Percentiles rank a stretch among this genome's conserved stretches.
Evolutionary conservation across 2,113 vertebrate species (phyloP).

Genomic region (Osmerus mordax): DNA sequence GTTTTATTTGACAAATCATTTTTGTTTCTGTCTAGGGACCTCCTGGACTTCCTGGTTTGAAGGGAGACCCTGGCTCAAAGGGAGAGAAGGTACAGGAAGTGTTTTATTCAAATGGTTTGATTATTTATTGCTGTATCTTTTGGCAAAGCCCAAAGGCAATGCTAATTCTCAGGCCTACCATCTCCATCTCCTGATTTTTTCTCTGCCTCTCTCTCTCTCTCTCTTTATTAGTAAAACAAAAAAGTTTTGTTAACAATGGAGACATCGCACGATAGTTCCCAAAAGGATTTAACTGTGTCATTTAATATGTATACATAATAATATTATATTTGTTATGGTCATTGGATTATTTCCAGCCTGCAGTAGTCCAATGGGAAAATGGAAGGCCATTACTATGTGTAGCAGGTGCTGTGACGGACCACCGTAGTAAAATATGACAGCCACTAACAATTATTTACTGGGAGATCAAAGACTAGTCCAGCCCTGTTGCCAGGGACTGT

Average conservation of each 20-base stretch:
- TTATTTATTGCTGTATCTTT: background rate
- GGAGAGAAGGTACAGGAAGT: constrained; percentile 86
- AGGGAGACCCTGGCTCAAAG: constrained; percentile 91
- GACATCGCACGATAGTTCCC: background rate
- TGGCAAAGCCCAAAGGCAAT: no score
- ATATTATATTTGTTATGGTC: constrained; percentile 46
- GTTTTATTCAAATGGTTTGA: constrained; percentile 48
- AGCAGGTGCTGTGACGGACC: constrained; percentile 42
- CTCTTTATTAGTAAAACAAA: constrained; percentile 20
- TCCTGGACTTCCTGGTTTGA: constrained; percentile 91
- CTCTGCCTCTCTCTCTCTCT: no score
- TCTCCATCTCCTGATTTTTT: background rate
- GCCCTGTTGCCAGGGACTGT: background rate
- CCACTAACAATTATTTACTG: constrained; percentile 44
- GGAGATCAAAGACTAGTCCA: constrained; percentile 19
- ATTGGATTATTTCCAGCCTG: constrained; percentile 51
- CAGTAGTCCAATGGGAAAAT: constrained; percentile 31
- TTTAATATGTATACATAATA: constrained; percentile 57
- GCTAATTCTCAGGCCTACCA: background rate
- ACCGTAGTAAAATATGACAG: constrained; percentile 49
- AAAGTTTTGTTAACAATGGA: constrained; percentile 14
- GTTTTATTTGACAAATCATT: constrained; percentile 27
- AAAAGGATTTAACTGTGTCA: constrained; percentile 37
- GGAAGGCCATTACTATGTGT: constrained; percentile 46
- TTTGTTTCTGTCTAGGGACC: constrained; percentile 78